Base-by-base conservation (phyloP, 2,113 vertebrate species). In the Emberiza fucata region DNA sequence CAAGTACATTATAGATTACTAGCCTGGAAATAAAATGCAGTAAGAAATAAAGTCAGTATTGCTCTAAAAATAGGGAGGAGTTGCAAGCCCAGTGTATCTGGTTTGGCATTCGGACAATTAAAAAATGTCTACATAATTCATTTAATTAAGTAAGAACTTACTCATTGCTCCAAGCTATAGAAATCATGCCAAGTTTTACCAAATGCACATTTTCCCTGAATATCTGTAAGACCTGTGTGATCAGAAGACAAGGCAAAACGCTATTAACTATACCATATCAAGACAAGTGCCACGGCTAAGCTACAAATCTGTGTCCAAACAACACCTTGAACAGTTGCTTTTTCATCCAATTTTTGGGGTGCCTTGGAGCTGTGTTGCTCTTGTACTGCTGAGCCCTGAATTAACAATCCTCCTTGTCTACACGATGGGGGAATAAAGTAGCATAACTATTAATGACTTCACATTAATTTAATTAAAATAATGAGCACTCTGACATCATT, bases 101-200 rank as follows among this genome's bases (percentile, higher is more conserved):
- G 12, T 63, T 71, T 83, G 85, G 76, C 92, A 92, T 77, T 93
- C 78, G 69, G 79, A 96, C 75, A 88, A 96, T 90, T 91, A 88
- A 91, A 82, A 90, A 68, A n/a, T 6, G 5, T 51, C 71, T 80
- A 50, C 51, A 65, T 86, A 80, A 85, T 92, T 59, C 19, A 83
- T 80, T 96, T 95, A 87, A 92, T 92, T 82, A 88, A 92, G 65
- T 63, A 87, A 85, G 90, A 90, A 44, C 66, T 70, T 77, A 70
- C 17, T 89, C 53, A 71, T 71, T 81, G 91, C 64, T 73, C 81
- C 68, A 78, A 82, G 60, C 75, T 73, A 18, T 25, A 82, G 70
- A 80, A 86, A 82, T 77, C 72, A 59, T 28, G 16, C 19, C 48
- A 61, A 14, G 19, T 59, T 92, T 86, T 64, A 81, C 75, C 69